phyloP scores from a whole-genome alignment of 2,888 invertebrate genomes.

The Caradrina kadenii region DNA sequence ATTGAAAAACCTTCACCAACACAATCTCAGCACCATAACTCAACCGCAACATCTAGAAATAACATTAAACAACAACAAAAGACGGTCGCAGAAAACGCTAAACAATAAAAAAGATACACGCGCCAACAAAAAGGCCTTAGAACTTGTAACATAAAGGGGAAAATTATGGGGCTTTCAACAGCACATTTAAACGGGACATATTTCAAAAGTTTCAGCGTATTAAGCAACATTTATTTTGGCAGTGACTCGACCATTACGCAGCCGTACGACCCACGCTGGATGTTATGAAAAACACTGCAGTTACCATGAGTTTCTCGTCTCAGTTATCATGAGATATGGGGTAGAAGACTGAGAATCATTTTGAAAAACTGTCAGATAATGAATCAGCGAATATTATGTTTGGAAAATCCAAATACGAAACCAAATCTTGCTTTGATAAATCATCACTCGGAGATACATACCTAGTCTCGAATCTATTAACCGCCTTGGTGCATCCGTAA shows the following conservation, averaged over 20 bases:
- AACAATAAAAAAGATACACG: slow-evolving; percentile 84
- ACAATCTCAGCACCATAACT: slow-evolving; percentile 52
- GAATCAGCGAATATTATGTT: no score
- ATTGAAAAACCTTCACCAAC: slow-evolving; percentile 36
- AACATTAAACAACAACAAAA: slow-evolving; percentile 68
- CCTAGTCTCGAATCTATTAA: no score
- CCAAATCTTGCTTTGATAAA: no score
- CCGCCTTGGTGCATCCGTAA: no score
- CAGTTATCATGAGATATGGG: no score
- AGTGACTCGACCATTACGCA: slow-evolving; percentile 87
- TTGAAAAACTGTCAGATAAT: background rate
- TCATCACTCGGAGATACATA: no score
- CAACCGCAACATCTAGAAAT: slow-evolving; percentile 54
- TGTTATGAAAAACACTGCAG: slow-evolving; percentile 81
- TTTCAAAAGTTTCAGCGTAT: slow-evolving; percentile 90
- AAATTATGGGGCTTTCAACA: slow-evolving; percentile 89
- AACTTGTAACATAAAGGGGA: slow-evolving; percentile 87
- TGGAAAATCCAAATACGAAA: no score
- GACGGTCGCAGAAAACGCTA: slow-evolving; percentile 67
- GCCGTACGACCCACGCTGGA: slow-evolving; percentile 72
- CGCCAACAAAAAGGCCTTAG: slow-evolving; percentile 77
- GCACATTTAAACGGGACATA: slow-evolving; percentile 89
- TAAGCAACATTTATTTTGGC: slow-evolving; percentile 91
- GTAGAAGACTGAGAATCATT: background rate
- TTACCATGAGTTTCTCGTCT: slow-evolving; percentile 70